These are phyloP conservation scores for Bradysia coprophila DNA, from an alignment of 1,140 invertebrate species.

Conservation along the genomic window DNA sequence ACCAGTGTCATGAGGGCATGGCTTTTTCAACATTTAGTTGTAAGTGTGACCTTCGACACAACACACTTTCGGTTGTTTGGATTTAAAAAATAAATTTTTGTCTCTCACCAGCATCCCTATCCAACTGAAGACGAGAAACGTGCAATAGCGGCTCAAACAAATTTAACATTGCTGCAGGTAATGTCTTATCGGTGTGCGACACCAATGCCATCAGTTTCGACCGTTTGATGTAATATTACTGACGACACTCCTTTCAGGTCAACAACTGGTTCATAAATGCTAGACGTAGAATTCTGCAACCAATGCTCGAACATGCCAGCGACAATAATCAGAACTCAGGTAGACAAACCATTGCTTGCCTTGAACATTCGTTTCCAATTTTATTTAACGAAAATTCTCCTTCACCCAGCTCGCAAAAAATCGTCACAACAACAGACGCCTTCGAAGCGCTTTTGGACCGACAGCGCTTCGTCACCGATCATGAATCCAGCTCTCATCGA, in stretches of 20 bases:
- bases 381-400: background rate
- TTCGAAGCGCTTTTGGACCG: slow-evolving; percentile 4
- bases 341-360: background rate
- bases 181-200: no score
- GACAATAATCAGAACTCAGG: slow-evolving; percentile 2
- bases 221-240: no score
- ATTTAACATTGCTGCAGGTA: slow-evolving; percentile 55
- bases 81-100: background rate
- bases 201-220: no score
- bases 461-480: background rate
- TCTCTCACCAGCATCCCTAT: slow-evolving; percentile 63
- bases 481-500: slow-evolving; percentile 2
- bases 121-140: slow-evolving; percentile 86
- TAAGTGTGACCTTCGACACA: slow-evolving; percentile 33
- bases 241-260: slow-evolving; percentile 24
- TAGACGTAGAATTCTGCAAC: slow-evolving; percentile 73
- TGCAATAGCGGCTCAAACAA: slow-evolving; percentile 71
- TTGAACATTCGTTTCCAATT: no score
- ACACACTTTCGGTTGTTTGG: background rate
- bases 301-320: slow-evolving; percentile 52
- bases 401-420: slow-evolving; percentile 4
- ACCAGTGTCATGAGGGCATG: slow-evolving; percentile 83
- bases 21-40: slow-evolving; percentile 85
- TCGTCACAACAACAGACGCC: background rate
- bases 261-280: slow-evolving; percentile 94